Base-by-base conservation (phyloP, 2,888 invertebrate species). In the Conchocele bisecta region DNA sequence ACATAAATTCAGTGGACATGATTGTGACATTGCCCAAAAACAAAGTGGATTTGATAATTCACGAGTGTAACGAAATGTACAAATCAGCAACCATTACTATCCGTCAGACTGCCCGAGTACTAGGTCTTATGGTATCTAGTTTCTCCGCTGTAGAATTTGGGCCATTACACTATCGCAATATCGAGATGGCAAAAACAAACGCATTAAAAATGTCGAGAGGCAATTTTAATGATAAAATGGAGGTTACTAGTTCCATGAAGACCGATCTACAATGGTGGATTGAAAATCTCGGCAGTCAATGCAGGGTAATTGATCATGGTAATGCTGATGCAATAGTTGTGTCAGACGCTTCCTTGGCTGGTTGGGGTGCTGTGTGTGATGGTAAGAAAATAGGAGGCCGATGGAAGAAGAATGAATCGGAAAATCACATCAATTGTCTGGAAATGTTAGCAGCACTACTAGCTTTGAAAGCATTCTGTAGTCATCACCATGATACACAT, bases 1-100 rank as follows among this genome's bases (percentile, higher is more conserved):
- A 51, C 26, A 61, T 70, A 6, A 33, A 74, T 64, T 64, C 69
- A 20, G 9, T 48, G 24, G 24, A 41, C 33, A 74, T 77, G 65
- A 66, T 33, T 11, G 64, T 69, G n/a, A n/a, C n/a, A n/a, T n/a
- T n/a, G n/a, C n/a, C n/a, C n/a, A n/a, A n/a, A n/a, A n/a, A n/a
- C n/a, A n/a, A n/a, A n/a, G n/a, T n/a, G n/a, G n/a, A n/a, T n/a
- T n/a, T n/a, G n/a, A n/a, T n/a, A n/a, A n/a, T n/a, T n/a, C n/a
- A n/a, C n/a, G n/a, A n/a, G n/a, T n/a, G n/a, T n/a, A n/a, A n/a
- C n/a, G n/a, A n/a, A n/a, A n/a, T n/a, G n/a, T n/a, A n/a, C n/a
- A n/a, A n/a, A n/a, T n/a, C n/a, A n/a, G n/a, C n/a, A n/a, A n/a
- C n/a, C n/a, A n/a, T n/a, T n/a, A 60, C 17, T 42, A 39, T 54